phyloP scores from a whole-genome alignment of 2,113 vertebrate genomes.

The Paralichthys olivaceus region DNA sequence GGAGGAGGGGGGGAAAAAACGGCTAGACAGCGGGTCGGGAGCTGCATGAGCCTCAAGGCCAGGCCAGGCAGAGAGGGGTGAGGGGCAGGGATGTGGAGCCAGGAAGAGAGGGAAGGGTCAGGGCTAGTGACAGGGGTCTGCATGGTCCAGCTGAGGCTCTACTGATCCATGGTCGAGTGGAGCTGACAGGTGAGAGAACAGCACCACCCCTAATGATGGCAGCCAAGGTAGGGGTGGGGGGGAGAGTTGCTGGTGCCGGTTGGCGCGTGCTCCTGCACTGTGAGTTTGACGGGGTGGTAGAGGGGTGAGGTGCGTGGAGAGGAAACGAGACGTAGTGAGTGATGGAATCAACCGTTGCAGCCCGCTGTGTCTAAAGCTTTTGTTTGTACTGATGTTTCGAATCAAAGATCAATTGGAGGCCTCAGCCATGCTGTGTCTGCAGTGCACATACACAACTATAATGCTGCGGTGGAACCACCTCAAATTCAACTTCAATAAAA shows the following conservation, averaged over 20 bases:
- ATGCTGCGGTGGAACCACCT: not conserved
- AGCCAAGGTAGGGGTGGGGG: constrained; percentile 54
- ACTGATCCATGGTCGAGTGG: constrained; percentile 78
- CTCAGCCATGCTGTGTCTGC: constrained; percentile 1
- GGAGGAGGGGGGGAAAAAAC: constrained; percentile 22
- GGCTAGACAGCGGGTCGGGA: constrained; percentile 53
- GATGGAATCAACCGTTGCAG: constrained; percentile 47
- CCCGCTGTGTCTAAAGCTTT: constrained; percentile 57
- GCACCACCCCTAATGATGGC: constrained; percentile 78
- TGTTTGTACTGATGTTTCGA: constrained; percentile 50
- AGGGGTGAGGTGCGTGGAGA: constrained; percentile 28
- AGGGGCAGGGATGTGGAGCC: constrained; percentile 37
- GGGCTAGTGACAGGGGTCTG: constrained; percentile 71
- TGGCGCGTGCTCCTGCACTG: constrained; percentile 26
- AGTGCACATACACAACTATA: not conserved
- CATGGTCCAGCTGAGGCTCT: constrained; percentile 74
- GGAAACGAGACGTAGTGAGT: constrained; percentile 12
- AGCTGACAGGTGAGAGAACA: constrained; percentile 83
- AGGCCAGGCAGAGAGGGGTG: constrained; percentile 27
- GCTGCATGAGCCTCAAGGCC: constrained; percentile 61
- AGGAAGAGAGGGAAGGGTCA: constrained; percentile 61
- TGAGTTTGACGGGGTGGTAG: constrained; percentile 49
- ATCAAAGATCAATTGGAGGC: constrained; percentile 42
- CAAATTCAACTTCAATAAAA: not conserved
- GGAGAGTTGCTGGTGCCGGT: constrained; percentile 30